A percentile compares a stretch with the other conserved stretches of the same genome.
These are phyloP conservation scores for Dynastes maya DNA, from an alignment of 2,888 invertebrate genomes.

Conservation along the genomic window DNA sequence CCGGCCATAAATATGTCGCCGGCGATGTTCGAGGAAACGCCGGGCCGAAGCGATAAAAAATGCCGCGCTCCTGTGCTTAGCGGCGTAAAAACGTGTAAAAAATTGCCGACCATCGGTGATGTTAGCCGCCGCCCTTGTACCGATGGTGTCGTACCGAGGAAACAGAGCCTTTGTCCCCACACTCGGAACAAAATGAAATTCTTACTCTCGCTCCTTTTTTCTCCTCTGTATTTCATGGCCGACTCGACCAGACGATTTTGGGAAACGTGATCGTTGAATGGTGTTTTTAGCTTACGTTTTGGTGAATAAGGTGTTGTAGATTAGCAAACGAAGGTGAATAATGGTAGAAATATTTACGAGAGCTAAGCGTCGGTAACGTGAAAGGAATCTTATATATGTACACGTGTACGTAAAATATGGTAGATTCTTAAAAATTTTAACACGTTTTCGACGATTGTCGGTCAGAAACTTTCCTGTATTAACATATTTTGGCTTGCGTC, in stretches of 20 bases:
- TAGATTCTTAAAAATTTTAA: too few species aligned
- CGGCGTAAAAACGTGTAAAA: constrained; percentile 35
- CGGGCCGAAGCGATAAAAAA: constrained; percentile 26
- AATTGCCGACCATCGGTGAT: constrained; percentile 20
- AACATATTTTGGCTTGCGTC: too few species aligned
- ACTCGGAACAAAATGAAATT: constrained; percentile 12
- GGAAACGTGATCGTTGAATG: constrained; percentile 37
- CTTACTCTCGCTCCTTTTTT: not conserved
- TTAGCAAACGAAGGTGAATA: too few species aligned
- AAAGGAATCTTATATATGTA: too few species aligned
- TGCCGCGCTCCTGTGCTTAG: constrained; percentile 38
- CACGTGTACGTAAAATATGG: too few species aligned
- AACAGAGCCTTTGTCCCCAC: constrained; percentile 27
- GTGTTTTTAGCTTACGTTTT: not conserved
- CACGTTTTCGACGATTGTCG: too few species aligned
- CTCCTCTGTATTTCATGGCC: constrained; percentile 8
- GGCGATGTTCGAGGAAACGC: constrained; percentile 43
- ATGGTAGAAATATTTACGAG: too few species aligned
- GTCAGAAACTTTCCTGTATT: too few species aligned
- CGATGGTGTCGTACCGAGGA: not conserved
- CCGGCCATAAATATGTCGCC: constrained; percentile 36
- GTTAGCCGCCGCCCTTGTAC: not conserved
- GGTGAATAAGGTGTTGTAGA: too few species aligned
- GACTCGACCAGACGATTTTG: constrained; percentile 12
- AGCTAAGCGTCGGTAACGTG: too few species aligned